phyloP scores from a whole-genome alignment of 1,140 invertebrate species.

The Pseudomyrmex cubaensis region DNA sequence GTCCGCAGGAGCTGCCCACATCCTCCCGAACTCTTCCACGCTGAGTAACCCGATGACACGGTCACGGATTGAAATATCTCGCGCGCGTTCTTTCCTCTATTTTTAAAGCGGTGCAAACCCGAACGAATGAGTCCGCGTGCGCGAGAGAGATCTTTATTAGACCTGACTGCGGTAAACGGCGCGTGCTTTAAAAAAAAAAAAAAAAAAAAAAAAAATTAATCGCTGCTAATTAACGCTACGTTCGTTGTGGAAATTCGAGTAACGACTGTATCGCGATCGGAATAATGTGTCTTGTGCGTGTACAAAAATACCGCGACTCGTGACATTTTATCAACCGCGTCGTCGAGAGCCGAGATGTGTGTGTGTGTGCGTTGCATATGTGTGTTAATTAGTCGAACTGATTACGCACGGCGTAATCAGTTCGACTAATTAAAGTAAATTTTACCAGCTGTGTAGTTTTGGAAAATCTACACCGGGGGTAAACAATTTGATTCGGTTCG shows the following conservation, averaged over 20 bases:
- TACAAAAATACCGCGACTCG: constrained; percentile 22
- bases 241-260: constrained; percentile 33
- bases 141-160: constrained; percentile 38
- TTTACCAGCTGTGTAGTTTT: constrained; percentile 34
- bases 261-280: constrained; percentile 22
- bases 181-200: constrained; percentile 32
- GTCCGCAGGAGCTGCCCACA: constrained; percentile 49
- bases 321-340: constrained; percentile 36
- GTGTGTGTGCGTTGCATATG: neutral
- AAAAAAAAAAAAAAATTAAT: constrained; percentile 56
- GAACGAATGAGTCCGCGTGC: constrained; percentile 43
- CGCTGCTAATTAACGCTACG: constrained; percentile 40
- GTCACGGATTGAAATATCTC: constrained; percentile 53
- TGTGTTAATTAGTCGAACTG: constrained; percentile 19
- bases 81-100: constrained; percentile 38
- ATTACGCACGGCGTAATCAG: constrained; percentile 16
- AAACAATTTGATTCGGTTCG: constrained; percentile 7
- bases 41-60: constrained; percentile 58
- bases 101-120: neutral
- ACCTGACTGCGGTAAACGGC: neutral
- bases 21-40: constrained; percentile 45
- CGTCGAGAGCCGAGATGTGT: neutral
- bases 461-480: constrained; percentile 3
- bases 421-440: too few relatives aligned
- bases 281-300: neutral